Evolutionary conservation across 2,888 invertebrate genomes (phyloP).

Genomic region (Strigamia crassipes): DNA sequence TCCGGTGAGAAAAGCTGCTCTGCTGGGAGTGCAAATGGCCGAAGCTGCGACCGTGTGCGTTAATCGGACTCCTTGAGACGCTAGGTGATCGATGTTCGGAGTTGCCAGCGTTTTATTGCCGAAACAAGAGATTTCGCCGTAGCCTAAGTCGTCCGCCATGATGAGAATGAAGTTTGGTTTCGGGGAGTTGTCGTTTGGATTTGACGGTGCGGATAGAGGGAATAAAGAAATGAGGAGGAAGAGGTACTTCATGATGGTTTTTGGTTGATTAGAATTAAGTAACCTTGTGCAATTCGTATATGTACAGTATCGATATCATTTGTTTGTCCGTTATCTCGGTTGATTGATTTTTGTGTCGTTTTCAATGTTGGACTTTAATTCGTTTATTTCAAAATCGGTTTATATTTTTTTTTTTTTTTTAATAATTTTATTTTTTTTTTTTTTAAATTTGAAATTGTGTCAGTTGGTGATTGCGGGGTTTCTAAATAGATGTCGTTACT

Average conservation of each 20-base stretch:
- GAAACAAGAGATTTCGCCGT: conserved; percentile 60
- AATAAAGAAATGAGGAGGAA: background rate
- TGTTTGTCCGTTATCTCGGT: no score
- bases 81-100: conserved; percentile 59
- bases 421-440: background rate
- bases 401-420: background rate
- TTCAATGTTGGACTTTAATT: background rate
- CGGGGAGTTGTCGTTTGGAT: background rate
- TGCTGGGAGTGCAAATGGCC: conserved; percentile 36
- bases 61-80: conserved; percentile 34
- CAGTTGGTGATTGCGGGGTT: no score
- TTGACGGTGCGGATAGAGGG: no score
- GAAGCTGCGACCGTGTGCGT: conserved; percentile 23
- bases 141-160: conserved; percentile 63
- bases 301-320: background rate
- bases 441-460: no score
- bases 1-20: conserved; percentile 47
- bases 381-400: background rate
- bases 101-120: conserved; percentile 61
- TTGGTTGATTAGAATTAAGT: background rate
- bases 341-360: no score
- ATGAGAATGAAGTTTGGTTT: conserved; percentile 62
- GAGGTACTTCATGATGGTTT: background rate
- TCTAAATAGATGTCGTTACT: background rate
- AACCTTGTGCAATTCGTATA: background rate